These are phyloP conservation scores for Microcebus jonahi DNA, from an alignment of 2,113 vertebrate genomes.

Conservation along the genomic window DNA sequence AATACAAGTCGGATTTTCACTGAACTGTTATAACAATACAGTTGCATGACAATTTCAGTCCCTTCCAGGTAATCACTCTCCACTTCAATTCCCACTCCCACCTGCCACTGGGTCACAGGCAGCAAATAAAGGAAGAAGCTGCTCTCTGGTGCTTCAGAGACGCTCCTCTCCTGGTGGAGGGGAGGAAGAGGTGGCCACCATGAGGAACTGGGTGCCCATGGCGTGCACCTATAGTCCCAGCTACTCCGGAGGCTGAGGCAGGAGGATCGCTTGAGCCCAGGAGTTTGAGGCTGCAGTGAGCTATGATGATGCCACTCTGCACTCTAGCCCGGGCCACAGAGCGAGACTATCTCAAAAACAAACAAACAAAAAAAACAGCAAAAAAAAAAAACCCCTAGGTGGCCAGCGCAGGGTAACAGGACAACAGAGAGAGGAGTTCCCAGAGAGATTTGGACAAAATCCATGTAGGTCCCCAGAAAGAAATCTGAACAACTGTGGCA, in stretches of 20 bases:
- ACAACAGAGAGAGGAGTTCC: not conserved
- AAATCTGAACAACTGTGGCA: constrained; percentile 40
- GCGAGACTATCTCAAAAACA: too few species aligned
- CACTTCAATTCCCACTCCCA: too few species aligned
- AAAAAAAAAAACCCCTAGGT: not conserved
- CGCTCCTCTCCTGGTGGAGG: not conserved
- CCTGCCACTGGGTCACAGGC: not conserved
- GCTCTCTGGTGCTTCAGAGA: not conserved
- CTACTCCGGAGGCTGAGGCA: too few species aligned
- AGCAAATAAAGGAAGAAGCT: not conserved
- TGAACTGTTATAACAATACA: not conserved
- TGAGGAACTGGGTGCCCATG: not conserved
- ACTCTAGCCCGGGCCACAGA: too few species aligned
- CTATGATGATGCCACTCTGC: too few species aligned
- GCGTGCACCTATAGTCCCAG: too few species aligned
- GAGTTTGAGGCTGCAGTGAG: too few species aligned
- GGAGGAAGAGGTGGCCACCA: accelerated
- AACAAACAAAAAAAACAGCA: too few species aligned
- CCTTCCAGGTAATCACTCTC: not conserved
- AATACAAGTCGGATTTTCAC: not conserved
- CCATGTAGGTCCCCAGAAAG: not conserved
- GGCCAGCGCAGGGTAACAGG: not conserved
- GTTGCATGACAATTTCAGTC: not conserved
- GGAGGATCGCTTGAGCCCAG: too few species aligned
- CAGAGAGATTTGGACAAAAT: not conserved